phyloP scores from a whole-genome alignment of 2,113 vertebrate species.

The Bufo bufo region DNA sequence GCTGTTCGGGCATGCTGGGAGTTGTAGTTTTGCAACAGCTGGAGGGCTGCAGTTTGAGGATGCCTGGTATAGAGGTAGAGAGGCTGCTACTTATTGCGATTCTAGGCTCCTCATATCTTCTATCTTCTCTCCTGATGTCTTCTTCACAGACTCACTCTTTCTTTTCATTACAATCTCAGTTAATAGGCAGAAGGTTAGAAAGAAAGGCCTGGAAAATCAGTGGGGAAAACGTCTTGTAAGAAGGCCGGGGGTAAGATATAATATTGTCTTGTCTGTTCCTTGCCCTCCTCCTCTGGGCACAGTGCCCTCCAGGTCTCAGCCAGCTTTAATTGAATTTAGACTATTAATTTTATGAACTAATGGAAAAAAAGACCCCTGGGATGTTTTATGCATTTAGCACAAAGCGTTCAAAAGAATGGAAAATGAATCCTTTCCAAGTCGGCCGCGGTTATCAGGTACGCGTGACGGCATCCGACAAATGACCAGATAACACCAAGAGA shows the following conservation, averaged over 20 bases:
- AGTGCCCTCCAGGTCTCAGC: constrained; percentile 32
- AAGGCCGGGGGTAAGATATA: neutral
- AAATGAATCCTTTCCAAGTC: neutral
- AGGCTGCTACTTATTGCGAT: neutral
- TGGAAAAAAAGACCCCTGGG: constrained; percentile 42
- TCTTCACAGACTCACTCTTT: neutral
- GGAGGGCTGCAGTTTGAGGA: too few relatives aligned
- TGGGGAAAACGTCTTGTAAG: neutral
- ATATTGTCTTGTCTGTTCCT: constrained; percentile 25
- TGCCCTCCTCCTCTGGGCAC: constrained; percentile 30
- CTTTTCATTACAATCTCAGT: neutral
- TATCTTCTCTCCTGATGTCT: neutral
- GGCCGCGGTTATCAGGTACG: neutral
- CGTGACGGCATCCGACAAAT: neutral
- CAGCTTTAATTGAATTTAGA: constrained; percentile 54
- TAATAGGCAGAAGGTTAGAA: constrained; percentile 11
- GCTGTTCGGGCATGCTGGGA: too few relatives aligned
- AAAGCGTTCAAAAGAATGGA: constrained; percentile 9
- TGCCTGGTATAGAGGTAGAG: too few relatives aligned
- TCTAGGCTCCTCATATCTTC: neutral
- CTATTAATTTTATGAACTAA: constrained; percentile 54
- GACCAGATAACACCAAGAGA: neutral
- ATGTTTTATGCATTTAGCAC: constrained; percentile 29
- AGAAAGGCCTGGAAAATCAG: neutral
- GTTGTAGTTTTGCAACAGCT: too few relatives aligned